These are phyloP conservation scores for Grapholita molesta DNA, from an alignment of 1,140 invertebrate species.

Conservation along the genomic window DNA sequence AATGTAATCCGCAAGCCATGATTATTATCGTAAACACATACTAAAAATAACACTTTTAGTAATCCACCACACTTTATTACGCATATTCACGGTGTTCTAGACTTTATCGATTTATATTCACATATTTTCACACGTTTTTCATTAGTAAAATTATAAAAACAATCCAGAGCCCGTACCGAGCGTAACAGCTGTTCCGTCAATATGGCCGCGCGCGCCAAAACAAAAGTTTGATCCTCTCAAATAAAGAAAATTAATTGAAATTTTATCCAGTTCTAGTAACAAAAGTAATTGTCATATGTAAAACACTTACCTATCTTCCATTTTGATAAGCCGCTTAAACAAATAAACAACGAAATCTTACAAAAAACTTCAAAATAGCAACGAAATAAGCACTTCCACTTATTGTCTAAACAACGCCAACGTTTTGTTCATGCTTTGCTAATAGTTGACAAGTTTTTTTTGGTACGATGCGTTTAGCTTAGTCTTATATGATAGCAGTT, in stretches of 20 bases:
- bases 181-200: constrained; percentile 69
- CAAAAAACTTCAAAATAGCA: neutral
- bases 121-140: constrained; percentile 39
- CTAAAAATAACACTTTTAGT: constrained; percentile 22
- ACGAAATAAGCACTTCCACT: neutral
- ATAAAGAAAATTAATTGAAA: neutral
- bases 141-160: constrained; percentile 47
- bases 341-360: neutral
- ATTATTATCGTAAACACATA: constrained; percentile 35
- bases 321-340: constrained; percentile 8
- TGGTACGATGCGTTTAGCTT: neutral
- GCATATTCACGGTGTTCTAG: constrained; percentile 35
- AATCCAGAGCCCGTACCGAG: constrained; percentile 40
- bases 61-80: constrained; percentile 25
- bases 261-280: neutral
- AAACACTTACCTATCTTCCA: constrained; percentile 27
- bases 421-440: neutral
- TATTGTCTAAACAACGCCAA: neutral
- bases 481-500: neutral
- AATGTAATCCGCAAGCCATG: constrained; percentile 63
- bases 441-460: neutral
- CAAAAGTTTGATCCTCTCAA: constrained; percentile 37
- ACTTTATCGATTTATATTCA: constrained; percentile 33
- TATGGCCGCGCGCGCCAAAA: constrained; percentile 73
- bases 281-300: neutral